Base-by-base conservation (phyloP, 2,113 vertebrate species). In the Theropithecus gelada region DNA sequence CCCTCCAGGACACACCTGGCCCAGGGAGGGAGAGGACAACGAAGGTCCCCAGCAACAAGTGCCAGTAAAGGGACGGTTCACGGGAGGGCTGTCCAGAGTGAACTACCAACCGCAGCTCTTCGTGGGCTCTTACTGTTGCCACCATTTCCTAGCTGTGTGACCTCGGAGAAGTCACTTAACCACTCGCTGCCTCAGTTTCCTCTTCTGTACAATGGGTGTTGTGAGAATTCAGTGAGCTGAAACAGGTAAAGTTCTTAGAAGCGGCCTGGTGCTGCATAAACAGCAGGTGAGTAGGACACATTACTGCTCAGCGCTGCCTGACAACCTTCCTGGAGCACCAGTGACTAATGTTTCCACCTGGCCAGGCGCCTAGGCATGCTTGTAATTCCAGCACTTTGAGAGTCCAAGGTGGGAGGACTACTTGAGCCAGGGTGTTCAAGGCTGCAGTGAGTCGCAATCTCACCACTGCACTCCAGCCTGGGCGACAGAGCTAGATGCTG, bases 271-370 rank as follows among this genome's bases (percentile, higher is more conserved):
- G 52, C 25, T 10, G 1, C 8, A 38, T 6, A 55, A 45, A 38
- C 18, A 32, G 48, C 30, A 55, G 38, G 86, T 50, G 59, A 35
- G 35, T 2, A 57, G 72, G 61, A n/a, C 80, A 17, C 20, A 0
- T 35, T 2, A 55, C 32, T 7, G 45, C 20, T 27, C 0, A 0
- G 50, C 0, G 4, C 48, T 8, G 25, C 25, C 59, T 73, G 38
- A 12, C 5, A 5, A 17, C 38, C 88, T 32, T 23, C 13, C 35
- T 0, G 17, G 23, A 5, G 45, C 7, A 23, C 55, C 27, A 20
- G 20, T 66, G 13, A 13, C 27, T 59, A 1, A 38, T 1, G n/a
- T 32, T 43, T 79, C 80, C 6, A 3, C 88, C 25, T 64, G 61
- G 61, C 61, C 61, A 13, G 27, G 61, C 2, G 27, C 61, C 61